These are phyloP conservation scores for Dipodomys stephensi DNA, from an alignment of 2,113 vertebrate genomes.

Conservation along the genomic window DNA sequence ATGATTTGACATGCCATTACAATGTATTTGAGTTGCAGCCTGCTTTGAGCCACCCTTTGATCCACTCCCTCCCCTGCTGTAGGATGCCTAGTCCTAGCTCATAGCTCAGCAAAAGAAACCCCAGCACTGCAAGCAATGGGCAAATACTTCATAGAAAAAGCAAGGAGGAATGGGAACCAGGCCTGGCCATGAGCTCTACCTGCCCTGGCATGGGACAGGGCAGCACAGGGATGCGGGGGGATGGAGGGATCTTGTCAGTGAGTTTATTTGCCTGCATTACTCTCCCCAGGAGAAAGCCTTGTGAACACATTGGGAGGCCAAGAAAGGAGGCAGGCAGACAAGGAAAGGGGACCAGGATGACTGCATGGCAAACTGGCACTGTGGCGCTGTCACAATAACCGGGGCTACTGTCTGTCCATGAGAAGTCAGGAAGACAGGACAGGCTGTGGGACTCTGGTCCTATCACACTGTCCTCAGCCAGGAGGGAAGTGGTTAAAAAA, in stretches of 20 bases:
- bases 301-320: neutral
- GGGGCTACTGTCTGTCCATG: neutral
- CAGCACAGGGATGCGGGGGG: neutral
- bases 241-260: neutral
- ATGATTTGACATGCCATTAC: no score
- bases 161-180: neutral
- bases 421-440: neutral
- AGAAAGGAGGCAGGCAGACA: neutral
- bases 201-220: neutral
- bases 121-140: neutral
- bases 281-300: slow-evolving; percentile 35
- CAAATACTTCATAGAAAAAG: neutral
- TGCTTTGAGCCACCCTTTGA: no score
- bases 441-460: neutral
- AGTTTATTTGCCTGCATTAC: neutral
- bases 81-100: neutral
- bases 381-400: neutral
- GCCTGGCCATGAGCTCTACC: neutral
- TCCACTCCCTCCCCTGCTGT: neutral
- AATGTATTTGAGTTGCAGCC: no score
- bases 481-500: neutral
- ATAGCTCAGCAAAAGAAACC: neutral
- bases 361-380: neutral
- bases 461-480: neutral
- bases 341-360: neutral